Evolutionary conservation across 2,888 invertebrate species (phyloP), one percentile per base, ranked within the genome.

Genomic region (Zaprionus lineosus): DNA sequence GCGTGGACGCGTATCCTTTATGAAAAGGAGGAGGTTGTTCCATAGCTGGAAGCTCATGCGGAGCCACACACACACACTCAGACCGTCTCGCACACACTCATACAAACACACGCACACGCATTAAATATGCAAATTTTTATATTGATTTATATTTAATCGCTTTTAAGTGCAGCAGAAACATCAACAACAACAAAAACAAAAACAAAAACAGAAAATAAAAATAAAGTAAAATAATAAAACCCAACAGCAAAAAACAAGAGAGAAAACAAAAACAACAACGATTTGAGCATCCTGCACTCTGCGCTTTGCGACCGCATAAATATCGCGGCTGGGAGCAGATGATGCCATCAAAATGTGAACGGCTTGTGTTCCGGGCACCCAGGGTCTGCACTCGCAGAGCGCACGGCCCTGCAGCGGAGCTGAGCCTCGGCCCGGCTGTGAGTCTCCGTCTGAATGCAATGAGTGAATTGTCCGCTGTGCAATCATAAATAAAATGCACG

Each of bases 141-240:
- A 79, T 76, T 85, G 84, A 79, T 85, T 83, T 85, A 82, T 84
- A 83, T 83, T 83, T 82, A 85, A 82, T 82, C 82, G 84, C 67
- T 76, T 82, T 76, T 76, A 83, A 85, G 86, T 70, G 84, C 72
- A 60, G 62, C 68, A 46, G 46, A 36, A 14, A 39, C 37, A 24
- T 19, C 12, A 18, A 33, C 39, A 28, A n/a, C 41, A 55, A 18
- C 12, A 31, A 16, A 31, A 40, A 47, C 33, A 16, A 33, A 2
- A 19, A 24, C 26, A 26, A 34, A 15, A 34, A 15, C 36, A 29
- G n/a, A n/a, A n/a, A 55, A 18, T 9, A 31, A 16, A 31, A 40
- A 47, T 29, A 16, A 33, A 2, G 16, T 18, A 18, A 26, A 34
- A 15, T 28, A 15, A 28, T 6, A 36, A 14, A 39, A 31, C 16